Evolutionary conservation across 2,797 vertebrate species (phyloP).

Genomic region (Arnoldichthys spilopterus): DNA sequence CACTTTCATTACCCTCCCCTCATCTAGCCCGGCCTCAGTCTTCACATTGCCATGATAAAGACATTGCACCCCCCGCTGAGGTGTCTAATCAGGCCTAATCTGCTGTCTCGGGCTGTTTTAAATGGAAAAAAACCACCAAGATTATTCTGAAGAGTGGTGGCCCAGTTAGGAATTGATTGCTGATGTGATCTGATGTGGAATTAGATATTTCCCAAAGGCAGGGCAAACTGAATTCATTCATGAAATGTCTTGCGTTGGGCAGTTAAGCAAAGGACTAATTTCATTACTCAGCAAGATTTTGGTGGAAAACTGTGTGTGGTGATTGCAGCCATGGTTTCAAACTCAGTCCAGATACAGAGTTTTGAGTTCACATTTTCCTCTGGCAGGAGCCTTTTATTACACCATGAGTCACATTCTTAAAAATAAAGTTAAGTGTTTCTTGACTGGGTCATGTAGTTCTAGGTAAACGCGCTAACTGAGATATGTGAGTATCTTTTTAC

Average conservation of each 20-base stretch:
- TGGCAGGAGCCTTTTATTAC: neutral
- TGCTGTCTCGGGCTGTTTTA: constrained; percentile 34
- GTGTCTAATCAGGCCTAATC: constrained; percentile 25
- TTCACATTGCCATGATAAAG: constrained; percentile 12
- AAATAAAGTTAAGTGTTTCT: neutral
- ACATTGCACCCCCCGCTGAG: neutral
- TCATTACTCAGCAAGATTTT: constrained; percentile 49
- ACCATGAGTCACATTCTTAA: neutral
- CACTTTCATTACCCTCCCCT: constrained; percentile 16
- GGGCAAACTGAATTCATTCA: constrained; percentile 32
- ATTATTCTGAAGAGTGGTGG: neutral
- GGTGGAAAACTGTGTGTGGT: constrained; percentile 6
- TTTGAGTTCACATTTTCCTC: constrained; percentile 30
- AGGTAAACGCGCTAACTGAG: neutral
- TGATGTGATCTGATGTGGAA: constrained; percentile 33
- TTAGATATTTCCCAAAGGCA: constrained; percentile 37
- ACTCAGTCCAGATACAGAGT: constrained; percentile 31
- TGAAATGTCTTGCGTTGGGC: neutral
- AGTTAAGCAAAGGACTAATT: constrained; percentile 35
- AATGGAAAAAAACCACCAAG: constrained; percentile 7
- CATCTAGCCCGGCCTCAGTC: neutral
- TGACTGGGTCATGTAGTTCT: neutral
- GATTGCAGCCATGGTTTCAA: constrained; percentile 23
- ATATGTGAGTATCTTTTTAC: neutral
- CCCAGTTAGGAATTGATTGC: constrained; percentile 32